Percentiles rank a stretch among this genome's conserved stretches.
Conservation (phyloP, 35 echinoderm and acorn worm genomes). For the Stichopus chloronotus region DNA sequence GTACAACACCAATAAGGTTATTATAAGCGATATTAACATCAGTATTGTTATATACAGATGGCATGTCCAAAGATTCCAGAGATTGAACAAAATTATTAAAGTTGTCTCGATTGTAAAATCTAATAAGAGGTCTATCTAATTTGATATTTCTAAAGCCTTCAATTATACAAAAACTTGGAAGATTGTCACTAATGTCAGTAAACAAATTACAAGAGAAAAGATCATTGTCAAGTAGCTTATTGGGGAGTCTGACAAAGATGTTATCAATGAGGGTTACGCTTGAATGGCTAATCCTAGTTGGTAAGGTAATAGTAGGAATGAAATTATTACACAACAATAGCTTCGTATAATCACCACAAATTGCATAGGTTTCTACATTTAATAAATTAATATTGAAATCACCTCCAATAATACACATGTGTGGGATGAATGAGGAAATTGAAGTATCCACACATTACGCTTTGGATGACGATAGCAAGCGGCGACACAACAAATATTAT, state of each 20-base stretch:
- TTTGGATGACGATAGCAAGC: background rate
- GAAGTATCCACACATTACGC: background rate
- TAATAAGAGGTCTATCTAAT: background rate
- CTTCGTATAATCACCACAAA: background rate
- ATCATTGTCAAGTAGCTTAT: slow-evolving; percentile 11
- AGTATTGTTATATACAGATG: too few relatives aligned
- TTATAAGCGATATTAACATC: too few relatives aligned
- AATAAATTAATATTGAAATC: background rate
- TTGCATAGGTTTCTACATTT: background rate
- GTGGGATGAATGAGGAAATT: background rate
- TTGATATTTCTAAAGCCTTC: background rate
- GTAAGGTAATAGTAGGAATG: background rate
- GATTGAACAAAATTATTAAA: too few relatives aligned
- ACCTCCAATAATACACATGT: background rate
- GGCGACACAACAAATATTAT: too few relatives aligned
- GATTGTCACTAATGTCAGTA: background rate
- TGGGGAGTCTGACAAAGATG: background rate
- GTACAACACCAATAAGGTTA: too few relatives aligned
- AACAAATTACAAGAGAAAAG: background rate
- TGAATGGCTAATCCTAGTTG: too few relatives aligned
- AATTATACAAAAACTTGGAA: background rate
- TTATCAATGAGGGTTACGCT: background rate
- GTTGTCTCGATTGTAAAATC: background rate
- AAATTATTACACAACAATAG: slow-evolving; percentile 12
- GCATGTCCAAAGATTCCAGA: too few relatives aligned